A percentile compares a stretch with the other conserved stretches of the same genome.
These are phyloP conservation scores for Zoanthus gigantus DNA, from an alignment of 92 coral and sea anemone genomes.

Conservation along the genomic window DNA sequence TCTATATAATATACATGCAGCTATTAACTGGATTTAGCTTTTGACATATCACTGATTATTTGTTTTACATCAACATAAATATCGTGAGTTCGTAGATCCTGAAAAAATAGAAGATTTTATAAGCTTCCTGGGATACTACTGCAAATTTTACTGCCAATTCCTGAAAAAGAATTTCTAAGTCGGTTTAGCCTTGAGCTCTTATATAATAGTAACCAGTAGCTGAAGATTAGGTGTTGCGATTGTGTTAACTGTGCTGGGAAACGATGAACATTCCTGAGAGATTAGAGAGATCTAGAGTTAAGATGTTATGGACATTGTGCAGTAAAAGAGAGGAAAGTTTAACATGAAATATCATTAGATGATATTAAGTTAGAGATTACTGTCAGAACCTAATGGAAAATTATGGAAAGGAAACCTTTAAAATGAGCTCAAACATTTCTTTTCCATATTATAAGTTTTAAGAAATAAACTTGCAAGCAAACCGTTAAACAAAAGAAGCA, in stretches of 20 bases:
- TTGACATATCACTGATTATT: background rate
- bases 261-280: conserved; percentile 3
- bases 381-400: no score
- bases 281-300: background rate
- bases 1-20: background rate
- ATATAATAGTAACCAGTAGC: conserved; percentile 16
- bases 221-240: conserved; percentile 9
- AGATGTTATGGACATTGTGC: conserved; percentile 14
- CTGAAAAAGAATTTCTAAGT: conserved; percentile 11
- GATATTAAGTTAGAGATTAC: no score
- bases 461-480: no score
- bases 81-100: background rate
- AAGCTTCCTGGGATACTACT: conserved; percentile 17
- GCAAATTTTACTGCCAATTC: conserved; percentile 9
- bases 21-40: background rate
- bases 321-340: conserved; percentile 3
- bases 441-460: no score
- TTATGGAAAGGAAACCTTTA: no score
- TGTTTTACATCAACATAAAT: conserved; percentile 1
- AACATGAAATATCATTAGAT: no score
- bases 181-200: conserved; percentile 10
- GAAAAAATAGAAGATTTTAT: conserved; percentile 4
- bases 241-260: background rate
- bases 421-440: no score
- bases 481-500: background rate